Evolutionary conservation across 2,113 vertebrate genomes (phyloP).

Genomic region (Sander lucioperca): DNA sequence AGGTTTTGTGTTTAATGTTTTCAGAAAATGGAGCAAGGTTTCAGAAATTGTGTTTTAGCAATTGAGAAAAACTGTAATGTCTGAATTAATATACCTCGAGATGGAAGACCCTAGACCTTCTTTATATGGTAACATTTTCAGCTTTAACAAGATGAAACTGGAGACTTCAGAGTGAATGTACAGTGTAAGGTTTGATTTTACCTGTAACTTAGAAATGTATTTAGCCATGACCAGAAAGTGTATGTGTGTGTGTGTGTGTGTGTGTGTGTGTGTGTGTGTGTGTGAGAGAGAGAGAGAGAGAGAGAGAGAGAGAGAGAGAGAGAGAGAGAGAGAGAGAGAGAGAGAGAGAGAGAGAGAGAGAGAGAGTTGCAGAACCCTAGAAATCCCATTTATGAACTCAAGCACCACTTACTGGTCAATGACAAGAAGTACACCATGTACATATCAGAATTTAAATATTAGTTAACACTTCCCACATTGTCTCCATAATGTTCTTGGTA

Average conservation of each 20-base stretch:
- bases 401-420: constrained; percentile 77
- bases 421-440: constrained; percentile 54
- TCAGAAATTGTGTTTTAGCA: too few species aligned
- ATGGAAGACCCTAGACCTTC: background rate
- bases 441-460: background rate
- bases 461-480: background rate
- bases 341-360: constrained; percentile 13
- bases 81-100: background rate
- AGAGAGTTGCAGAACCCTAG: background rate
- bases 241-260: constrained; percentile 18
- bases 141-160: background rate
- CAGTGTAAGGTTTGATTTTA: background rate
- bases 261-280: background rate
- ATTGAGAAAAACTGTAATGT: too few species aligned
- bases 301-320: background rate
- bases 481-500: background rate
- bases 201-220: background rate
- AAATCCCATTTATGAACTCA: constrained; percentile 54
- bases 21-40: too few species aligned
- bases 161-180: background rate
- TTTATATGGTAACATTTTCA: background rate
- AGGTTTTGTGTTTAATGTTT: too few species aligned
- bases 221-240: background rate
- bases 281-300: background rate
- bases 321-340: constrained; percentile 16